Conservation (phyloP, 2,113 vertebrate genomes). For the Chamaetylas fuelleborni region DNA sequence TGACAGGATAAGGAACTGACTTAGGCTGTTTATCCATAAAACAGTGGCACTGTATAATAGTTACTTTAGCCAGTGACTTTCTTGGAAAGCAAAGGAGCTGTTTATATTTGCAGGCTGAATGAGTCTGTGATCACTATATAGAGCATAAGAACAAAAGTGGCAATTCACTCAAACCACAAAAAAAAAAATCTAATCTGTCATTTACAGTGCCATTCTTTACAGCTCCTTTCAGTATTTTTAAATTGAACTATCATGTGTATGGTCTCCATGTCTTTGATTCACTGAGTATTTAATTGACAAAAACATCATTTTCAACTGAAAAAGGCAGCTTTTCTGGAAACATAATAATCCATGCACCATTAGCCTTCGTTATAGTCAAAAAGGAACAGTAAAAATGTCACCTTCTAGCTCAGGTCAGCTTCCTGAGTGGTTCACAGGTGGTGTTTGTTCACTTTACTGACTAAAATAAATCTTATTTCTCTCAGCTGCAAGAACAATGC, state of each 20-base stretch:
- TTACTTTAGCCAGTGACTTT: background rate
- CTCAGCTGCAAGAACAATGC: background rate
- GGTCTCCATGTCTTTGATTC: background rate
- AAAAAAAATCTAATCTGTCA: background rate
- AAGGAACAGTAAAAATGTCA: constrained; percentile 33
- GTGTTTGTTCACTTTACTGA: constrained; percentile 42
- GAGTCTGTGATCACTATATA: background rate
- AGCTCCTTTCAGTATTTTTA: background rate
- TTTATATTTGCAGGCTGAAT: background rate
- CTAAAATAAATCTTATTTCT: constrained; percentile 45
- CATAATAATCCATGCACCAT: constrained; percentile 21
- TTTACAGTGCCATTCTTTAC: background rate
- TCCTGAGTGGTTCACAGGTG: constrained; percentile 43
- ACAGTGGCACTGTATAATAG: background rate
- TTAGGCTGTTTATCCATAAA: background rate
- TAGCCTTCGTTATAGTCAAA: constrained; percentile 20
- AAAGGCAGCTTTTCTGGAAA: constrained; percentile 5
- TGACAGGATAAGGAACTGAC: background rate
- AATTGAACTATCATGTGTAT: background rate
- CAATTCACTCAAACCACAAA: background rate
- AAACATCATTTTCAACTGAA: constrained; percentile 7
- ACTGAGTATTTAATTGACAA: constrained; percentile 43
- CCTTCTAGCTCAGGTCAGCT: constrained; percentile 27
- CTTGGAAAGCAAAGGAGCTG: background rate
- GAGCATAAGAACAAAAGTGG: background rate